phyloP scores from a whole-genome alignment of 2,888 invertebrate species.

The Galerucella calmariensis region DNA sequence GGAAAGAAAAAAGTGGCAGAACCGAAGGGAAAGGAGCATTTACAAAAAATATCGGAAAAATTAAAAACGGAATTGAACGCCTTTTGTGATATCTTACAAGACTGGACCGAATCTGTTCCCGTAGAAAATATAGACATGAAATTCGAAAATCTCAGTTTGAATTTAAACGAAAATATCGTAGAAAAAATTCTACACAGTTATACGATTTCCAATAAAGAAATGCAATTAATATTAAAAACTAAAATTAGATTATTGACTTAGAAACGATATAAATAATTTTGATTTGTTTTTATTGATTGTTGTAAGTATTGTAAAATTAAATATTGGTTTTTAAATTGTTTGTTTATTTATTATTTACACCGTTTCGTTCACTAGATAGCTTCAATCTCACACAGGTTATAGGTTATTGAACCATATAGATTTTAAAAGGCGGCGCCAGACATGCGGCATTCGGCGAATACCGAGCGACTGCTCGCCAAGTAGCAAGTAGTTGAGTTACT shows the following conservation, averaged over 20 bases:
- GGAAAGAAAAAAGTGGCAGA: conserved; percentile 69
- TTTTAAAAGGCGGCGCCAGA: too few species aligned
- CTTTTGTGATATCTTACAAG: conserved; percentile 65
- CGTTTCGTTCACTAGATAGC: too few species aligned
- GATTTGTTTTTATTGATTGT: conserved; percentile 39
- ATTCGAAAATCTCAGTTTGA: conserved; percentile 62
- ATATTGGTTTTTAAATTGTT: conserved; percentile 37
- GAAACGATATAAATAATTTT: conserved; percentile 22
- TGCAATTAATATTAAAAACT: conserved; percentile 68
- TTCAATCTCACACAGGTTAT: too few species aligned
- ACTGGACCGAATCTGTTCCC: conserved; percentile 63
- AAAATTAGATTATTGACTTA: conserved; percentile 67
- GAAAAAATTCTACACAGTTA: conserved; percentile 67
- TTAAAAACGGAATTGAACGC: conserved; percentile 60
- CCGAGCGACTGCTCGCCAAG: too few species aligned
- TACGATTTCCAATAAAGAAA: conserved; percentile 67
- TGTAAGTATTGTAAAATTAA: conserved; percentile 43
- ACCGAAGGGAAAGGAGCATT: conserved; percentile 65
- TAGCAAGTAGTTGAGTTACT: too few species aligned
- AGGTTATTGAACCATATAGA: too few species aligned
- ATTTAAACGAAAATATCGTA: conserved; percentile 65
- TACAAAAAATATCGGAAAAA: conserved; percentile 50
- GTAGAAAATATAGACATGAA: conserved; percentile 62
- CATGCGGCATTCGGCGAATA: too few species aligned
- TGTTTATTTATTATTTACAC: neutral